These are phyloP conservation scores for Fringilla coelebs DNA, from an alignment of 2,797 vertebrate genomes.

Conservation along the genomic window DNA sequence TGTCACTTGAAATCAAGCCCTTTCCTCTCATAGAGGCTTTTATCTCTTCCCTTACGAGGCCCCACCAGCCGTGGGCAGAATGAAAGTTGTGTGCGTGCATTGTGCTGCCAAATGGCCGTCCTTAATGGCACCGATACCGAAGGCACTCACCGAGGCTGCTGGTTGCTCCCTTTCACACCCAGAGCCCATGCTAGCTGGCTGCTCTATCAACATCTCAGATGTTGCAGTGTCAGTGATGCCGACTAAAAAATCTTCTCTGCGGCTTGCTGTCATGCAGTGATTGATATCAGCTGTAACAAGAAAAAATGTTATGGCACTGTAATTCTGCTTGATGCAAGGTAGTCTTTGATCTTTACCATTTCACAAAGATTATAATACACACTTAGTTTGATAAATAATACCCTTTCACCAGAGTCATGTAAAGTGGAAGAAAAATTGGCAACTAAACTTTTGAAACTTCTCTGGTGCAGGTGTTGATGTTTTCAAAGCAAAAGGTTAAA, in stretches of 20 bases:
- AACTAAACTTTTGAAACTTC: slow-evolving; percentile 33
- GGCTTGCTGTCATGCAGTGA: slow-evolving; percentile 65
- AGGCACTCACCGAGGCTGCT: neutral
- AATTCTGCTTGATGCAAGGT: slow-evolving; percentile 73
- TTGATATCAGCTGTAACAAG: slow-evolving; percentile 75
- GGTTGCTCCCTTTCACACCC: slow-evolving; percentile 22
- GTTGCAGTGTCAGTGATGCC: slow-evolving; percentile 46
- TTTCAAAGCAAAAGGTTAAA: slow-evolving; percentile 37
- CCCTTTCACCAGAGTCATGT: slow-evolving; percentile 50
- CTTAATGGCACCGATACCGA: neutral
- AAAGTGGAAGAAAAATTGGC: slow-evolving; percentile 47
- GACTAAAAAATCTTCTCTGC: slow-evolving; percentile 52
- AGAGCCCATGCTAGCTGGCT: slow-evolving; percentile 7
- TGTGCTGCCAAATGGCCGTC: neutral
- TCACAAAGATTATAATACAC: slow-evolving; percentile 70
- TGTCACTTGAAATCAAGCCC: slow-evolving; percentile 30
- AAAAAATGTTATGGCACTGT: slow-evolving; percentile 74
- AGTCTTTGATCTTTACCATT: slow-evolving; percentile 77
- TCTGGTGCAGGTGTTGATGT: neutral
- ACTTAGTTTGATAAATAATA: slow-evolving; percentile 73
- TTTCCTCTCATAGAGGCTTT: neutral
- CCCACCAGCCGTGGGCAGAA: neutral
- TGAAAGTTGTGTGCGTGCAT: neutral
- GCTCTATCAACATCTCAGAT: slow-evolving; percentile 56
- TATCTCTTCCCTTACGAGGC: neutral